Evolutionary conservation across 2,113 vertebrate species (phyloP), one percentile per base, ranked within the genome.

Genomic region (Beaufortia kweichowensis): DNA sequence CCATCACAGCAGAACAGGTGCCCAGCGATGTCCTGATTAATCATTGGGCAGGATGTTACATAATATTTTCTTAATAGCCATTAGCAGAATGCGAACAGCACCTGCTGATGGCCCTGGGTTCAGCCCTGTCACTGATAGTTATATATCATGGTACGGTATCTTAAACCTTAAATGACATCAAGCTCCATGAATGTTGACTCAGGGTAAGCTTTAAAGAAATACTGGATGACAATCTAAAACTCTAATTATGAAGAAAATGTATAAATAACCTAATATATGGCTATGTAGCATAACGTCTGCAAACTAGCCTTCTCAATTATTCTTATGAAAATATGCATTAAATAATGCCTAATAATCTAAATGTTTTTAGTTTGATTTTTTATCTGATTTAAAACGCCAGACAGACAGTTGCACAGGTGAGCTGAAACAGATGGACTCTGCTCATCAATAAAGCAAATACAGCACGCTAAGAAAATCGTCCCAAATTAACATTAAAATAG

Each of bases 11-110:
- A 70, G 33, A 75, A 62, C 73, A 85, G 79, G 56, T 71, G 61
- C 17, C 60, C 63, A 68, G 19, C 70, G 78, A 56, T 65, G 61
- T 57, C 78, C 82, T 82, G 75, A 43, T 81, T 88, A 86, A 85
- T 87, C 83, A 78, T 81, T 75, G 64, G 26, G 71, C 75, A 69
- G 81, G 76, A 61, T 60, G 72, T 86, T 80, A 76, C 67, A 63
- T 79, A 84, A 81, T 83, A 60, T 79, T 82, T 82, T 80, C 77
- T 82, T 82, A 85, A 86, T 82, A 85, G 65, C 73, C 79, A 82
- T 88, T 81, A 85, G 74, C 75, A 59, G 29, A 78, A 59, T 70
- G 76, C 67, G 86, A 86, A 89, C 86, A 86, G 68, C 65, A 26
- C 60, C 63, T 33, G 6, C 62, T 39, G 26, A n/a, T 33, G 31